These are phyloP conservation scores for Esox lucius DNA, from an alignment of 2,797 vertebrate genomes.

Conservation along the genomic window DNA sequence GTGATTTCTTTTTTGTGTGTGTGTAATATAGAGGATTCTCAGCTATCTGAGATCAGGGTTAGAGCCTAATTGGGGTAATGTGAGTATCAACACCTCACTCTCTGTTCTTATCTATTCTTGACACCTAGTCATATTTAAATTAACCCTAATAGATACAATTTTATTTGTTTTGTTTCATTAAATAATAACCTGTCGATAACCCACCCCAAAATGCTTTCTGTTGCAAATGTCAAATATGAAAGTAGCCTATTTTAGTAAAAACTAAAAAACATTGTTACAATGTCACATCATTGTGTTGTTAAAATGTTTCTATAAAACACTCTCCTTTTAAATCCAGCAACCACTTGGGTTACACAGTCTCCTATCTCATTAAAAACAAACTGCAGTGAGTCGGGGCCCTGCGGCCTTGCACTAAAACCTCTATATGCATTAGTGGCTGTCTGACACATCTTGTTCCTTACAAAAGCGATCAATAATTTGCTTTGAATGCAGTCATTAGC, in stretches of 20 bases:
- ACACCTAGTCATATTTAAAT: not conserved
- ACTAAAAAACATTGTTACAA: not conserved
- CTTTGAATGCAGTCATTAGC: conserved; percentile 28
- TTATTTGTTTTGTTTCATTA: not conserved
- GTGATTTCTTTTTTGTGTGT: conserved; percentile 33
- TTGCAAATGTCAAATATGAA: not conserved
- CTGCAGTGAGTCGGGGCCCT: conserved; percentile 13
- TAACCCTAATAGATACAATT: not conserved
- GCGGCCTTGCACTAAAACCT: conserved; percentile 23
- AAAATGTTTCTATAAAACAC: not conserved
- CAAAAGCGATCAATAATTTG: conserved; percentile 42
- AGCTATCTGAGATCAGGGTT: conserved; percentile 41
- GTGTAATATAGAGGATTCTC: conserved; percentile 49
- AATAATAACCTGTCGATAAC: not conserved
- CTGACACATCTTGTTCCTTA: not conserved
- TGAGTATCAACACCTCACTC: conserved; percentile 32
- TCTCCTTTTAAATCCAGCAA: not conserved
- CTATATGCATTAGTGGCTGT: conserved; percentile 25
- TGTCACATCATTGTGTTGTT: not conserved
- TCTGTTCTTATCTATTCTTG: not conserved
- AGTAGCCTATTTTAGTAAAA: not conserved
- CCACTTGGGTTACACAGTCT: conserved; percentile 1
- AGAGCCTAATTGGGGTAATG: conserved; percentile 33
- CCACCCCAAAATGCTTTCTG: not conserved
- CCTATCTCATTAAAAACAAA: conserved; percentile 13